These are phyloP conservation scores for Sternotherus odoratus DNA, from an alignment of 2,797 vertebrate species.

Conservation along the genomic window DNA sequence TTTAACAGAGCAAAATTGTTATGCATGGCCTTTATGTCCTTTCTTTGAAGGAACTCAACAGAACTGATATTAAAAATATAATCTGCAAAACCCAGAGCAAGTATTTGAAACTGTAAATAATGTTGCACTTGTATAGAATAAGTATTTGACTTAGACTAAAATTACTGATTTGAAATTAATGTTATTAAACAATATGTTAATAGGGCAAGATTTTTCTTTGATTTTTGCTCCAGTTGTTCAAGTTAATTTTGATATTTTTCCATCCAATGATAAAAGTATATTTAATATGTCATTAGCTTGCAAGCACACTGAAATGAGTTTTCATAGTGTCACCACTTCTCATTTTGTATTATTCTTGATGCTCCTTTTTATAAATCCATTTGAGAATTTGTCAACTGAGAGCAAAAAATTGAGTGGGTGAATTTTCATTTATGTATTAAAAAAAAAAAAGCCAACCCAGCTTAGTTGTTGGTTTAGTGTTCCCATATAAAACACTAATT, in stretches of 20 bases:
- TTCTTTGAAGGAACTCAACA: background rate
- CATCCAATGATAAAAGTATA: background rate
- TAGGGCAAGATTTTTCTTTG: background rate
- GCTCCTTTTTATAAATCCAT: background rate
- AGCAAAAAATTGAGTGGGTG: background rate
- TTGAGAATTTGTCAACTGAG: background rate
- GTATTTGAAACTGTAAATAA: background rate
- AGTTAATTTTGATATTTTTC: background rate
- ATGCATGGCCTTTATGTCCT: background rate
- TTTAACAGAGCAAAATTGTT: background rate
- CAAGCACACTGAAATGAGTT: background rate
- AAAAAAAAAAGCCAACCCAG: constrained; percentile 19
- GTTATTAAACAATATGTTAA: background rate
- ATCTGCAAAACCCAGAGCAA: background rate
- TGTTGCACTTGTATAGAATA: background rate
- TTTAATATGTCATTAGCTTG: background rate
- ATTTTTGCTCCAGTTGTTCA: rapidly evolving
- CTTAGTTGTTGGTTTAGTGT: constrained; percentile 29
- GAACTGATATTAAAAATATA: background rate
- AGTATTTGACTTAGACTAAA: background rate
- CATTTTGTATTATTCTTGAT: background rate
- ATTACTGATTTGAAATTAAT: background rate
- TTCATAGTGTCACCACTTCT: background rate
- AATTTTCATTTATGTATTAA: background rate
- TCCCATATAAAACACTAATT: constrained; percentile 49